Base-by-base conservation (phyloP, 2,797 vertebrate species). In the Tragelaphus oryx region DNA sequence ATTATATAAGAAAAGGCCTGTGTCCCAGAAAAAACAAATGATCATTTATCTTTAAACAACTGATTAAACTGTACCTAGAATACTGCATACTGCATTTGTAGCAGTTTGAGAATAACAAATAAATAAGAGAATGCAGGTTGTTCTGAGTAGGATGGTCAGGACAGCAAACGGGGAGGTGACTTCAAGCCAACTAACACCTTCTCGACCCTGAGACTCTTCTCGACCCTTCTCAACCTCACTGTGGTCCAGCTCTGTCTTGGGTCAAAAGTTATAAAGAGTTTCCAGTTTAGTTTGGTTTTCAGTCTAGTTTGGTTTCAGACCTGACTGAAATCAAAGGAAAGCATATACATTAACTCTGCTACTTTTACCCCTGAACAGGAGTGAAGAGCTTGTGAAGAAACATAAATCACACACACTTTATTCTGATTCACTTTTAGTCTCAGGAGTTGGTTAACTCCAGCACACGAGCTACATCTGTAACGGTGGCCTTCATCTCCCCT, bases 21-120 rank as follows among this genome's bases (percentile, higher is more conserved):
- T 28, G 2, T 76, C 93, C 62, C 55, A 57, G 74, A 78, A 95
- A 37, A 83, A 93, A 30, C 22, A 96, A 94, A 95, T 24, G 37
- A 93, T 86, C 65, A 37, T 95, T 94, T 96, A 82, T 96, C 91
- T 96, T 95, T 79, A 75, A 85, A 84, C 85, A 85, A 46, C 24
- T 46, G 52, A 95, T 89, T 94, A 95, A 96, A 92, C 37, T 75
- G 8, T 62, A 62, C n/a, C 52, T 48, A 93, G 62, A 86, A 89
- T 89, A 48, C 24, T 93, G 44, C 46, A 48, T 20, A 89, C 28
- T 33, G 52, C 52, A 54, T 82, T 91, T 54, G 30, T 71, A 87
- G 59, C 55, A 94, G 80, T 76, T 91, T 68, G 50, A 91, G 76
- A 89, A 76, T 2, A 84, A 87, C 59, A 92, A 92, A 90, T 65